A percentile compares a stretch with the other conserved stretches of the same genome.
Evolutionary conservation across 2,888 invertebrate species (phyloP).

Genomic region (Eupithecia tripunctaria): DNA sequence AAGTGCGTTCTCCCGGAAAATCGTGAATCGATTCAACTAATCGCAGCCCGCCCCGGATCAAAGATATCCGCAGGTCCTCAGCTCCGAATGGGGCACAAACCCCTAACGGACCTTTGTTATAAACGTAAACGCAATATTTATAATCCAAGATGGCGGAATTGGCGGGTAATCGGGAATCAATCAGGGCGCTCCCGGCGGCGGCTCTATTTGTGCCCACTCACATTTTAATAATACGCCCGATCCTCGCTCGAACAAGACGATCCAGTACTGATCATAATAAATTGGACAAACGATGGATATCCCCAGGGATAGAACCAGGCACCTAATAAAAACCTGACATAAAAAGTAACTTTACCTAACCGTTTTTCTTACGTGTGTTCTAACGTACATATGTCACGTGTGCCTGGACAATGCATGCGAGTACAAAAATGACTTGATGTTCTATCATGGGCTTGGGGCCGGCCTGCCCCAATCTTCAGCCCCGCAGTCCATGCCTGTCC

Average conservation of each 20-base stretch:
- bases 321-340: background rate
- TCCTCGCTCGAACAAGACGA: conserved; percentile 5
- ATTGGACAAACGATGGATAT: conserved; percentile 10
- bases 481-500: background rate
- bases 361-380: background rate
- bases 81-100: conserved; percentile 31
- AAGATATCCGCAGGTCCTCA: conserved; percentile 28
- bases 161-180: conserved; percentile 28
- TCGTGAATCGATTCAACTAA: conserved; percentile 39
- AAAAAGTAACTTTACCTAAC: background rate
- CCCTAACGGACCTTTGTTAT: conserved; percentile 29
- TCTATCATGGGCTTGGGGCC: background rate
- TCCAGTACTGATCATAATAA: conserved; percentile 14
- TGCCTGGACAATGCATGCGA: background rate
- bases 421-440: background rate
- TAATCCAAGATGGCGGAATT: conserved; percentile 40
- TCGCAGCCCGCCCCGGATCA: conserved; percentile 36
- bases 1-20: conserved; percentile 27
- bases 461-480: background rate
- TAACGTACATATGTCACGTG: no score
- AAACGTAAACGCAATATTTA: conserved; percentile 41
- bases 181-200: conserved; percentile 16
- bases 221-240: conserved; percentile 34
- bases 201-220: conserved; percentile 23
- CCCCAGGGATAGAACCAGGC: conserved; percentile 9